These are phyloP conservation scores for Calliphora vomitoria DNA, from an alignment of 2,888 invertebrate species.

Conservation along the genomic window DNA sequence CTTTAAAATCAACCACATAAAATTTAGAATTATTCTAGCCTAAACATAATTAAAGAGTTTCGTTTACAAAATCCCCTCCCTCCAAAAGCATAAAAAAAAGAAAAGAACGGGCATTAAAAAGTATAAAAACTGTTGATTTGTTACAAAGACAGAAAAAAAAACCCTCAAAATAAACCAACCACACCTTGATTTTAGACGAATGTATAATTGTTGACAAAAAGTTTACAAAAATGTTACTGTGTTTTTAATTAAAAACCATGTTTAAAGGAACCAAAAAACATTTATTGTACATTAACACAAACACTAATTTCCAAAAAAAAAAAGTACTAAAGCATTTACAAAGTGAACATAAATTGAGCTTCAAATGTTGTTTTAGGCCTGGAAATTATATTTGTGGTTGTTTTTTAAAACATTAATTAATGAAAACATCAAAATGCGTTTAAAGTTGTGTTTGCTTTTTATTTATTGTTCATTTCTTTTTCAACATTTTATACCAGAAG, in stretches of 20 bases:
- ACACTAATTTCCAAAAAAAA: neutral
- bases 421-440: slow-evolving; percentile 57
- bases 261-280: slow-evolving; percentile 1
- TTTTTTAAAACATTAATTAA: slow-evolving; percentile 51
- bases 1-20: neutral
- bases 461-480: neutral
- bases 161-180: neutral
- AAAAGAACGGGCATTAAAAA: slow-evolving; percentile 41
- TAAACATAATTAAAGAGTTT: slow-evolving; percentile 32
- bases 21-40: slow-evolving; percentile 24
- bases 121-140: slow-evolving; percentile 40
- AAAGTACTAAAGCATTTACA: neutral
- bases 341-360: neutral
- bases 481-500: neutral
- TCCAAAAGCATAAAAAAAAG: neutral
- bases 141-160: slow-evolving; percentile 3
- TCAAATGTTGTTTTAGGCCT: neutral
- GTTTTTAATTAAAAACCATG: slow-evolving; percentile 51
- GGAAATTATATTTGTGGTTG: neutral
- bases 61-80: neutral
- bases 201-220: slow-evolving; percentile 28
- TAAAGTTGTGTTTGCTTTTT: slow-evolving; percentile 29
- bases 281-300: neutral
- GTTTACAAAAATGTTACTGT: slow-evolving; percentile 7
- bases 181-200: slow-evolving; percentile 29